Conservation (phyloP, 2,888 invertebrate genomes). For the Chalcosyrphus nemorum region DNA sequence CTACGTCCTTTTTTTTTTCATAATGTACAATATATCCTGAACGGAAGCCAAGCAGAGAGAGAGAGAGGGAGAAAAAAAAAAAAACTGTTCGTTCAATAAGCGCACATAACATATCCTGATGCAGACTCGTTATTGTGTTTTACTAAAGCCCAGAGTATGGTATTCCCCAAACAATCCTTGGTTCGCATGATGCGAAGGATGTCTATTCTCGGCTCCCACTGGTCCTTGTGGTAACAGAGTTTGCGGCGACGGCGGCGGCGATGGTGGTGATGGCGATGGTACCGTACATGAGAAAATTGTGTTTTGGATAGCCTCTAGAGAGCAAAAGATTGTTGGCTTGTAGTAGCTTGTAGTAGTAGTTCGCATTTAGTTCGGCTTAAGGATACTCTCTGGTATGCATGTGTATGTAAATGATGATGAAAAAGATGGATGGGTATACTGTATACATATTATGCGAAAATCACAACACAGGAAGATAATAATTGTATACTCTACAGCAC, state of each 20-base stretch:
- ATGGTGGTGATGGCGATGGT: conserved; percentile 6
- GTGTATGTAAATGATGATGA: background rate
- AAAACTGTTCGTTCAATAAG: conserved; percentile 8
- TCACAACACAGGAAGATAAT: conserved; percentile 59
- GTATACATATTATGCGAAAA: conserved; percentile 50
- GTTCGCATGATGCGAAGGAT: conserved; percentile 40
- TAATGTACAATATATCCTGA: conserved; percentile 11
- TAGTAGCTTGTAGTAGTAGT: conserved; percentile 18
- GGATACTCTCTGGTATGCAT: background rate
- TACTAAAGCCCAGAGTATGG: conserved; percentile 6
- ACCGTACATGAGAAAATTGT: conserved; percentile 47
- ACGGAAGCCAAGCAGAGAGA: conserved; percentile 21
- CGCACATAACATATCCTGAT: conserved; percentile 9
- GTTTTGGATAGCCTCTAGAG: conserved; percentile 48
- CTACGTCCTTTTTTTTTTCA: conserved; percentile 27
- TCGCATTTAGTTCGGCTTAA: conserved; percentile 3
- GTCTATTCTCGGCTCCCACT: conserved; percentile 6
- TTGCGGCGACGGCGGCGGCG: background rate
- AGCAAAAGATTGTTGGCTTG: conserved; percentile 21
- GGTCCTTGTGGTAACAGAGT: conserved; percentile 12
- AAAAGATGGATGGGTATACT: conserved; percentile 18
- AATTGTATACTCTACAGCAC: conserved; percentile 38
- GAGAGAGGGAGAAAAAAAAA: background rate
- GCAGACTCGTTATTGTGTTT: conserved; percentile 38
- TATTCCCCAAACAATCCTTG: conserved; percentile 50